Evolutionary conservation across 2,113 vertebrate genomes (phyloP), one percentile per base, ranked within the genome.

Genomic region (Urocitellus parryii): DNA sequence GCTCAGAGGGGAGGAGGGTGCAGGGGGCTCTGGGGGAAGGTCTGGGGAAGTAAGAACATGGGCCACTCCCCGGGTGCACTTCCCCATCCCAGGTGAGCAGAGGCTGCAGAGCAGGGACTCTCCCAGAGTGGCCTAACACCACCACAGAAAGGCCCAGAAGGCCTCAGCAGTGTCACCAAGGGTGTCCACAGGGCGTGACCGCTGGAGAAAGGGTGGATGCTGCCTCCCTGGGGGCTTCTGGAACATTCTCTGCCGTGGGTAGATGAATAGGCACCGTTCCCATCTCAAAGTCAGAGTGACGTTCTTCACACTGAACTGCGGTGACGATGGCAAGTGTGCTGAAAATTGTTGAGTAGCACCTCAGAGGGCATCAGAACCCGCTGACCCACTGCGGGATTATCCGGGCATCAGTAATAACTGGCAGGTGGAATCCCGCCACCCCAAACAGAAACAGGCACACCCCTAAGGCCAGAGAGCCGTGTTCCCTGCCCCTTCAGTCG

Each of bases 141-240:
- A 2, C 14, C 2, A 12, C 37, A 37, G 51, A 85, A 78, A 42
- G 53, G 61, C 34, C 51, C 11, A 2, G 34, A 82, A 67, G 13
- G 17, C 29, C 17, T 0, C 24, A 32, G 34, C 24, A 3, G 24
- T 12, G 56, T 56, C 45, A 22, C 37, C 17, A 16, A 14, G 27
- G 56, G n/a, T 5, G 2, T 14, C 29, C 42, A 63, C 53, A 61
- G 85, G 51, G 42, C 11, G 1, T 3, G 29, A n/a, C 2, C 0
- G 18, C 61, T 8, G 56, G 7, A 34, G 7, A 6, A 4, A 18
- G 2, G 8, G 24, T 16, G 2, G 25, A 16, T 0, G 6, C n/a
- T 4, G 0, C 14, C 7, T 42, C 16, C 0, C 4, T 0, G n/a
- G 16, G 10, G 12, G 18, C 13, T 78, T 32, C 77, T 4, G 7